A percentile compares a stretch with the other conserved stretches of the same genome.
Conservation (phyloP, 2,113 vertebrate genomes). For the Vireo altiloquus region DNA sequence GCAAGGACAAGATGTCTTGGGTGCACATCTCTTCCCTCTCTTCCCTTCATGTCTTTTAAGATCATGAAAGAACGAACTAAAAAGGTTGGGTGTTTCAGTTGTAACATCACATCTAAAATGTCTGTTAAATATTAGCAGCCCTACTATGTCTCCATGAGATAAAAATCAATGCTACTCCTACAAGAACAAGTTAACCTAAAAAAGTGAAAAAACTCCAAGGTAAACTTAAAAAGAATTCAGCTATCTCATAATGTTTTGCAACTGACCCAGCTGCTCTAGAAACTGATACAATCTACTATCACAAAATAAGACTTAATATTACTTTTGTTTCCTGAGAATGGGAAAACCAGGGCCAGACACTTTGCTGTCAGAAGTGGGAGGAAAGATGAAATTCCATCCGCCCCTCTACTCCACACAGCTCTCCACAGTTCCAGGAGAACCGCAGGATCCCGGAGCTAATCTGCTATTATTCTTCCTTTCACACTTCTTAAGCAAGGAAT, state of each 20-base stretch:
- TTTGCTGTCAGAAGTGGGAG: not conserved
- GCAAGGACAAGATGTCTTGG: not conserved
- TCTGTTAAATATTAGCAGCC: not conserved
- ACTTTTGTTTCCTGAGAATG: not conserved
- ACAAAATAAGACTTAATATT: not conserved
- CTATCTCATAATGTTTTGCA: not conserved
- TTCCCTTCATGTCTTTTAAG: not conserved
- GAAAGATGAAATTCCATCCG: constrained; percentile 21
- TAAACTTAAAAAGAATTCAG: not conserved
- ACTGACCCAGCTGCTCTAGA: not conserved
- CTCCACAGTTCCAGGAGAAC: not conserved
- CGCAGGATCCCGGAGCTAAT: not conserved
- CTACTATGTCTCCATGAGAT: not conserved
- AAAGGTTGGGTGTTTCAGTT: not conserved
- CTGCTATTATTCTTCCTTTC: constrained; percentile 49
- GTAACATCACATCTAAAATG: not conserved
- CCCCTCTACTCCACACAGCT: not conserved
- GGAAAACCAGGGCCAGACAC: not conserved
- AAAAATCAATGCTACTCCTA: not conserved
- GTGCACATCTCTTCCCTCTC: not conserved
- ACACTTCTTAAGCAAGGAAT: constrained; percentile 43
- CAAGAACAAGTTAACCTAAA: not conserved
- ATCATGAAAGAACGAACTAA: not conserved
- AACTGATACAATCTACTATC: not conserved
- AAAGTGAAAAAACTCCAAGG: not conserved